phyloP scores from a whole-genome alignment of 64 coral and sea anemone genomes.

The Actinia equina region DNA sequence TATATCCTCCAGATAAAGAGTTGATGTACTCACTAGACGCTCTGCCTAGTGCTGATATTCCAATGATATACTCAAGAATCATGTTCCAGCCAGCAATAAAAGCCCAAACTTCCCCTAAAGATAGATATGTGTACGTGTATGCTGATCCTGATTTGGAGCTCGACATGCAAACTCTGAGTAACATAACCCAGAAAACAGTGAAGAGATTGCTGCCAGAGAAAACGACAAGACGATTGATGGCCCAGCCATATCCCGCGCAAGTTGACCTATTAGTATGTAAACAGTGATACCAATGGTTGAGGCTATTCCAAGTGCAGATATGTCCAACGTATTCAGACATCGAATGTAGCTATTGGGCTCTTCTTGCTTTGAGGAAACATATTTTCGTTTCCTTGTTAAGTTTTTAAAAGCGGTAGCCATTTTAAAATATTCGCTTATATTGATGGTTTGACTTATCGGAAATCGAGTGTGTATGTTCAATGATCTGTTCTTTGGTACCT shows the following conservation, averaged over 20 bases:
- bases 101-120: conserved; percentile 24
- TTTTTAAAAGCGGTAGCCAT: not conserved
- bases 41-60: not conserved
- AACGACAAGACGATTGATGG: conserved; percentile 32
- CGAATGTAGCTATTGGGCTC: not conserved
- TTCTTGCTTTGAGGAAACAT: not conserved
- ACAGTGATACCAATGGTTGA: not conserved
- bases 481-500: too few relatives aligned
- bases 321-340: not conserved
- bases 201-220: not conserved
- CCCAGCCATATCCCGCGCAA: conserved; percentile 24
- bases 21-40: conserved; percentile 24
- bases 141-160: conserved; percentile 12
- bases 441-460: too few relatives aligned
- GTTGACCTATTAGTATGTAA: conserved; percentile 27
- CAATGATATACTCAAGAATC: conserved; percentile 34
- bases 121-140: conserved; percentile 19
- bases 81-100: conserved; percentile 35
- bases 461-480: too few relatives aligned
- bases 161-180: conserved; percentile 53
- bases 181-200: conserved; percentile 29
- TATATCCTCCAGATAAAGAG: conserved; percentile 9
- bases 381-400: not conserved
- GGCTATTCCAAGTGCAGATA: conserved; percentile 20
- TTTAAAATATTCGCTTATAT: not conserved